phyloP scores from a whole-genome alignment of 2,797 vertebrate species.

The Choloepus didactylus region DNA sequence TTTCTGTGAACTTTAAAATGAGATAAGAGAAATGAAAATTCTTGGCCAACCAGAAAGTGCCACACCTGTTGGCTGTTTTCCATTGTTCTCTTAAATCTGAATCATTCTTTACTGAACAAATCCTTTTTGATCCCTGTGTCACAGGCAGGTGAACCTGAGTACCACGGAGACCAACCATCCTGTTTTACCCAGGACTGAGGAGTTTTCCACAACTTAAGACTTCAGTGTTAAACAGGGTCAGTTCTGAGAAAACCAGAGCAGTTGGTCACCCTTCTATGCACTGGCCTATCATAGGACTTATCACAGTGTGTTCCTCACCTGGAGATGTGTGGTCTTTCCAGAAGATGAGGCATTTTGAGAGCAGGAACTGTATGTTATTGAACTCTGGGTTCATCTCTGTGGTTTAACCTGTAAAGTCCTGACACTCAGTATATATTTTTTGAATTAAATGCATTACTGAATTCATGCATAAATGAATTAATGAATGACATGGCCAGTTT shows the following conservation, averaged over 20 bases:
- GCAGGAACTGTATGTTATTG: not conserved
- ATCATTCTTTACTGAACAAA: not conserved
- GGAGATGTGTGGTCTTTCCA: not conserved
- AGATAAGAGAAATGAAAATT: not conserved
- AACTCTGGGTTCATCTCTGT: not conserved
- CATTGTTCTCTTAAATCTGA: not conserved
- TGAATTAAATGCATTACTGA: not conserved
- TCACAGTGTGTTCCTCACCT: too few species aligned
- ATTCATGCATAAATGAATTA: too few species aligned
- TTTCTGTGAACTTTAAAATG: not conserved
- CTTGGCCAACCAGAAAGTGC: not conserved
- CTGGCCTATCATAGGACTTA: too few species aligned
- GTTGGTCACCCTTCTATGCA: rapidly evolving
- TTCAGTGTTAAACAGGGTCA: not conserved
- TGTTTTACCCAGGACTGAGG: not conserved
- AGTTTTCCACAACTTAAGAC: rapidly evolving
- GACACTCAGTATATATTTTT: too few species aligned
- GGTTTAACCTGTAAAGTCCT: not conserved
- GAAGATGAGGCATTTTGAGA: not conserved
- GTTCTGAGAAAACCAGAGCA: not conserved
- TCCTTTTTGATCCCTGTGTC: not conserved
- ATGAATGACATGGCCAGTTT: not conserved
- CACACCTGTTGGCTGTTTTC: not conserved
- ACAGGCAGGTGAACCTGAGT: too few species aligned
- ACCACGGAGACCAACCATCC: not conserved